These are phyloP conservation scores for Catocala sponsa DNA, from an alignment of 2,888 invertebrate genomes.

Conservation along the genomic window DNA sequence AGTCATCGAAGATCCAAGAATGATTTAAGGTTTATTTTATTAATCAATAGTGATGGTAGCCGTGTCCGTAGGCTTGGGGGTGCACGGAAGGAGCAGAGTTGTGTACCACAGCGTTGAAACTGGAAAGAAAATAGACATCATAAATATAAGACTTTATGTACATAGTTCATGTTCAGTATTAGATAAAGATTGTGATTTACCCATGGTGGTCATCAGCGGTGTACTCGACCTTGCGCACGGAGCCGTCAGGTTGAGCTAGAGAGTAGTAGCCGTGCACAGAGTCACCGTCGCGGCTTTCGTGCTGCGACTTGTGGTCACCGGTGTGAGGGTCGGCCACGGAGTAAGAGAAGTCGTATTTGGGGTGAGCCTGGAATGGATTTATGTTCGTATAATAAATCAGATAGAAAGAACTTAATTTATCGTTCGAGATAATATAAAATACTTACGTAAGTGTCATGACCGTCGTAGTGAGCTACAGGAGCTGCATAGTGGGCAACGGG, in stretches of 20 bases:
- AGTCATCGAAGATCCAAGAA: too few species aligned
- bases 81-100: conserved; percentile 74
- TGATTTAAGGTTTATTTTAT: too few species aligned
- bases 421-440: too few species aligned
- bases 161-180: too few species aligned
- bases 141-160: too few species aligned
- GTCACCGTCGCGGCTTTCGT: conserved; percentile 85
- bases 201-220: conserved; percentile 68
- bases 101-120: conserved; percentile 82
- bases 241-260: conserved; percentile 85
- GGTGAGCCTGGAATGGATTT: conserved; percentile 64
- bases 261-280: conserved; percentile 88
- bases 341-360: conserved; percentile 83
- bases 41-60: conserved; percentile 58
- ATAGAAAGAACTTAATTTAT: too few species aligned
- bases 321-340: conserved; percentile 86
- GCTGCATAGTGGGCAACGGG: too few species aligned
- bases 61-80: conserved; percentile 60
- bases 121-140: conserved; percentile 48
- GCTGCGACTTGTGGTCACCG: conserved; percentile 87
- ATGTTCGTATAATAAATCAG: too few species aligned
- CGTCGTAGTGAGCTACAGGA: conserved; percentile 56
- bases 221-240: conserved; percentile 85
- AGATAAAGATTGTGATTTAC: conserved; percentile 27
- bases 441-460: conserved; percentile 47